Evolutionary conservation across 2,113 vertebrate genomes (phyloP).

Genomic region (Eublepharis macularius): DNA sequence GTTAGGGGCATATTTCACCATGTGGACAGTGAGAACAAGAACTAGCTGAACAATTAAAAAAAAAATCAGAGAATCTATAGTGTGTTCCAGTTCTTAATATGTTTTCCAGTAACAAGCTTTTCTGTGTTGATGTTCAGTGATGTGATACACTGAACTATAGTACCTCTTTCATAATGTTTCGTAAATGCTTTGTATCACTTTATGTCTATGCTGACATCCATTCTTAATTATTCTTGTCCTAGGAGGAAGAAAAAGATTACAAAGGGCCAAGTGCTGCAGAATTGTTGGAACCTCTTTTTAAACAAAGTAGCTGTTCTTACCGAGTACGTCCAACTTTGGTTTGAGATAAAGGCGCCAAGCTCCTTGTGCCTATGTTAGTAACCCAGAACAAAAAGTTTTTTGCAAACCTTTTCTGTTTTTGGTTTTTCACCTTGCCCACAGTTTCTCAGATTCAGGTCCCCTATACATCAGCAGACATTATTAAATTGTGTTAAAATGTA

Average conservation of each 20-base stretch:
- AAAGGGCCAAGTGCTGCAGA: slow-evolving; percentile 83
- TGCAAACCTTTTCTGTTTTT: neutral
- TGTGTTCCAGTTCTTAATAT: neutral
- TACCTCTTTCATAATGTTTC: neutral
- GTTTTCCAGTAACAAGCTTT: neutral
- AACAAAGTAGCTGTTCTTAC: slow-evolving; percentile 97
- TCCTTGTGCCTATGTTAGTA: neutral
- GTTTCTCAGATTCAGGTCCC: neutral
- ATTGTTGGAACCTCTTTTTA: slow-evolving; percentile 93
- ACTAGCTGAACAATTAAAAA: neutral
- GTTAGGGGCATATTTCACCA: neutral
- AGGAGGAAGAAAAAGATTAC: slow-evolving; percentile 91
- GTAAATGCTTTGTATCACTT: neutral
- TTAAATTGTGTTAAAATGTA: neutral
- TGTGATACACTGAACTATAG: neutral
- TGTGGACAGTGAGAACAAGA: neutral
- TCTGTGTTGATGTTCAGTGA: neutral
- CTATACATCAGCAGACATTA: neutral
- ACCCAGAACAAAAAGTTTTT: neutral
- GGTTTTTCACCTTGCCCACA: neutral
- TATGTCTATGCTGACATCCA: neutral
- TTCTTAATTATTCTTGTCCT: slow-evolving; percentile 46
- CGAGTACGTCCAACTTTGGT: slow-evolving; percentile 79
- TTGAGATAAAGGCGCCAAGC: neutral
- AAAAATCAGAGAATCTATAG: neutral